Evolutionary conservation across 2,113 vertebrate species (phyloP).

Genomic region (Sphaerodactylus townsendi): DNA sequence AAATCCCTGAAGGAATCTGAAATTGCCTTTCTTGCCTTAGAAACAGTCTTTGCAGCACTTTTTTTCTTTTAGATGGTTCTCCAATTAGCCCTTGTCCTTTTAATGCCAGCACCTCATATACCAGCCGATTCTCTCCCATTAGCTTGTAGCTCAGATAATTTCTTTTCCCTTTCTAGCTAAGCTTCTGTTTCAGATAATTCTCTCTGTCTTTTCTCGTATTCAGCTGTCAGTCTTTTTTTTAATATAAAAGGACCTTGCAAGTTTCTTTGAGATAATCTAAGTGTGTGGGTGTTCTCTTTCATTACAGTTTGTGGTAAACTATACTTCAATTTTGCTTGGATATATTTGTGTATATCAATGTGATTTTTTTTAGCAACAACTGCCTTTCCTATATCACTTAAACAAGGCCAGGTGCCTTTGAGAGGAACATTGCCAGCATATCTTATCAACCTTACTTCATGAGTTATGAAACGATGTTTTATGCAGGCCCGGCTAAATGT

Average conservation of each 20-base stretch:
- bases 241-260: slow-evolving; percentile 8
- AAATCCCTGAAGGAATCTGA: slow-evolving; percentile 45
- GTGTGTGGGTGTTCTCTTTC: slow-evolving; percentile 33
- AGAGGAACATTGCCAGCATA: no score
- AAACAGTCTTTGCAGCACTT: slow-evolving; percentile 39
- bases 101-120: background rate
- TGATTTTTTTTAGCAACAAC: background rate
- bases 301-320: background rate
- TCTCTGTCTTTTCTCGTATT: background rate
- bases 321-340: slow-evolving; percentile 17
- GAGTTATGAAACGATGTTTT: no score
- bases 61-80: slow-evolving; percentile 23
- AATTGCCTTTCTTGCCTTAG: slow-evolving; percentile 46
- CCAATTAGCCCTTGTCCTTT: background rate
- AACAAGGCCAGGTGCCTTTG: no score
- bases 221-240: slow-evolving; percentile 29
- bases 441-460: no score
- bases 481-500: no score
- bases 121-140: slow-evolving; percentile 11
- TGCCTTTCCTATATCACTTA: background rate
- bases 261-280: slow-evolving; percentile 13
- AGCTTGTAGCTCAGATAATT: background rate
- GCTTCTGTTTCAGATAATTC: slow-evolving; percentile 25
- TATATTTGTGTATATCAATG: background rate
- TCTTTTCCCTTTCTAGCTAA: background rate